These are phyloP conservation scores for Bombyx mandarina DNA, from an alignment of 1,140 invertebrate species.

Conservation along the genomic window DNA sequence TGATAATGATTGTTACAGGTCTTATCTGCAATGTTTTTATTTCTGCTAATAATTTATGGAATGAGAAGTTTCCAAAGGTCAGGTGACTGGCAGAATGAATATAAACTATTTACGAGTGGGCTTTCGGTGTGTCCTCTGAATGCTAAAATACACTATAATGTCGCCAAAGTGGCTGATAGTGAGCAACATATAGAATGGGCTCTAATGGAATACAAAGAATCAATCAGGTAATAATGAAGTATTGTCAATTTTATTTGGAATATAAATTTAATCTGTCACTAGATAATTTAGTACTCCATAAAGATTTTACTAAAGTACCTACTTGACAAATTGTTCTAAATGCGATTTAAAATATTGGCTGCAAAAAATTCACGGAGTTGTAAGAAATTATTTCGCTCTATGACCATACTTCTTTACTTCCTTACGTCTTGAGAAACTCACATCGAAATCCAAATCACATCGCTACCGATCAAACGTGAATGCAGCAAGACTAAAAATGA, in stretches of 20 bases:
- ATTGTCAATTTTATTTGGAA: background rate
- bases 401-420: background rate
- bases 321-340: background rate
- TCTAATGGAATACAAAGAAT: slow-evolving; percentile 83
- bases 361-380: background rate
- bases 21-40: slow-evolving; percentile 37
- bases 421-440: too few species aligned
- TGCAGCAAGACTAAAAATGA: too few species aligned
- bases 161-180: slow-evolving; percentile 90
- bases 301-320: background rate
- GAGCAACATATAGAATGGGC: slow-evolving; percentile 78
- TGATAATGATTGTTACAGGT: slow-evolving; percentile 17
- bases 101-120: slow-evolving; percentile 79
- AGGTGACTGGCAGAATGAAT: slow-evolving; percentile 85
- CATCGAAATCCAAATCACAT: too few species aligned
- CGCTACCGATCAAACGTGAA: too few species aligned
- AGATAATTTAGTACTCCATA: background rate
- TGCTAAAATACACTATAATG: slow-evolving; percentile 97
- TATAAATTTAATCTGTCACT: background rate
- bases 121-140: slow-evolving; percentile 86
- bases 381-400: background rate
- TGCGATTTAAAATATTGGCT: background rate
- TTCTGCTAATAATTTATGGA: slow-evolving; percentile 72
- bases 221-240: slow-evolving; percentile 74
- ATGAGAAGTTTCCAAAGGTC: slow-evolving; percentile 79